These are phyloP conservation scores for Amphiura filiformis DNA, from an alignment of 35 echinoderm and acorn worm species.

Conservation along the genomic window DNA sequence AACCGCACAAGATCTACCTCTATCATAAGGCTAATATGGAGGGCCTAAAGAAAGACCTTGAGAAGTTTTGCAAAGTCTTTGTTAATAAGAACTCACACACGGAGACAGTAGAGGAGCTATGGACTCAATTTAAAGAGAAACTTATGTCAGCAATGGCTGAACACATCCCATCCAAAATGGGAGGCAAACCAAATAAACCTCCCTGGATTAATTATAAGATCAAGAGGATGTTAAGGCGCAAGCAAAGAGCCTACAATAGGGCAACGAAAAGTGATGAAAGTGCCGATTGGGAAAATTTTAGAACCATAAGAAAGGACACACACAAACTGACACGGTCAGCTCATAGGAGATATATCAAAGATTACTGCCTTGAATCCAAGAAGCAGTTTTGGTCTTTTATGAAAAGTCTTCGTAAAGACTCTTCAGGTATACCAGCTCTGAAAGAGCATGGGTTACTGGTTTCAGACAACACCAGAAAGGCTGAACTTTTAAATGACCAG, in stretches of 20 bases:
- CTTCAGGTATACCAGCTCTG: background rate
- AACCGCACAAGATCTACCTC: background rate
- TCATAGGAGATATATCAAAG: conserved; percentile 9
- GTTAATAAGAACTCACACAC: background rate
- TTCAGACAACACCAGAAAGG: conserved; percentile 12
- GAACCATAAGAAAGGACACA: conserved; percentile 15
- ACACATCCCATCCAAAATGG: conserved; percentile 16
- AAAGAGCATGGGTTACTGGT: conserved; percentile 18
- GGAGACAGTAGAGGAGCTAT: background rate
- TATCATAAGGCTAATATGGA: conserved; percentile 9
- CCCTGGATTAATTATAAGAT: too few relatives aligned
- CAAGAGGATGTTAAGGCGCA: too few relatives aligned
- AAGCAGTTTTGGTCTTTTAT: conserved; percentile 39
- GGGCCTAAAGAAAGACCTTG: background rate
- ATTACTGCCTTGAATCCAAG: conserved; percentile 27
- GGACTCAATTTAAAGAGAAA: background rate
- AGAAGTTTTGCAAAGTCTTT: background rate
- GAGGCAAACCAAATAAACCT: too few relatives aligned
- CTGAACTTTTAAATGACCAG: conserved; percentile 27
- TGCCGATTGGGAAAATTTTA: conserved; percentile 24
- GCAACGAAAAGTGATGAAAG: too few relatives aligned
- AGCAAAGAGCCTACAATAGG: too few relatives aligned
- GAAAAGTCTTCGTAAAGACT: conserved; percentile 34
- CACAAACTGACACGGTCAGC: conserved; percentile 9
- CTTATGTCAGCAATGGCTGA: background rate